Percentiles rank a stretch among this genome's conserved stretches.
These are phyloP conservation scores for Heliconius congener DNA, from an alignment of 1,140 invertebrate species.

Conservation along the genomic window DNA sequence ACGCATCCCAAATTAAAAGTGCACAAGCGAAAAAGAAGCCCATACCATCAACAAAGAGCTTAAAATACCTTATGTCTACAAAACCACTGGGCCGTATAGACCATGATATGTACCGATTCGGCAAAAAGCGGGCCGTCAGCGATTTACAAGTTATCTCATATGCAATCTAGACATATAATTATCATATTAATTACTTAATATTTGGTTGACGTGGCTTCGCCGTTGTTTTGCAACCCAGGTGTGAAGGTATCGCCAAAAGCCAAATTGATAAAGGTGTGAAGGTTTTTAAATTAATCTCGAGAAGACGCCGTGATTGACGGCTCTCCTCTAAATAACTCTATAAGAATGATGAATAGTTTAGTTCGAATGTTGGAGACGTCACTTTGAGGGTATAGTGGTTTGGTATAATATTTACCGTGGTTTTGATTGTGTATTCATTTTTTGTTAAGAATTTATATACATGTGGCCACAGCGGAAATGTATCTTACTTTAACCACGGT, in stretches of 20 bases:
- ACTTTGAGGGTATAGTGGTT: not conserved
- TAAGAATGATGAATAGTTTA: conserved; percentile 5
- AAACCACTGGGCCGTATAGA: conserved; percentile 29
- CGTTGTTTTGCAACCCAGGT: conserved; percentile 41
- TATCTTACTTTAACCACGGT: too few species aligned
- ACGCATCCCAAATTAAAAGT: conserved; percentile 36
- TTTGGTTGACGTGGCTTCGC: conserved; percentile 45
- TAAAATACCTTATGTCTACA: conserved; percentile 11
- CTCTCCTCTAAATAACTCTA: conserved; percentile 30
- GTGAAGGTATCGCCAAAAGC: conserved; percentile 32
- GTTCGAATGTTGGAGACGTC: not conserved
- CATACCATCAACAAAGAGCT: conserved; percentile 14
- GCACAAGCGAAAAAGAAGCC: conserved; percentile 24
- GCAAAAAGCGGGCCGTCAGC: conserved; percentile 37
- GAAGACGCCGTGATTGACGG: conserved; percentile 33
- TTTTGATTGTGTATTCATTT: too few species aligned
- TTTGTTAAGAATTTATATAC: not conserved
- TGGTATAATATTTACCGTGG: too few species aligned
- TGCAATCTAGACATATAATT: conserved; percentile 50
- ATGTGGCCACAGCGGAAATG: not conserved
- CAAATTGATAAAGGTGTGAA: conserved; percentile 46
- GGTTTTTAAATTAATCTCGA: conserved; percentile 39
- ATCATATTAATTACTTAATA: conserved; percentile 52
- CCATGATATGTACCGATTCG: not conserved
- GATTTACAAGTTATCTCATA: conserved; percentile 48